Evolutionary conservation across 92 coral and sea anemone species (phyloP).

Genomic region (Pocillopora grandis): DNA sequence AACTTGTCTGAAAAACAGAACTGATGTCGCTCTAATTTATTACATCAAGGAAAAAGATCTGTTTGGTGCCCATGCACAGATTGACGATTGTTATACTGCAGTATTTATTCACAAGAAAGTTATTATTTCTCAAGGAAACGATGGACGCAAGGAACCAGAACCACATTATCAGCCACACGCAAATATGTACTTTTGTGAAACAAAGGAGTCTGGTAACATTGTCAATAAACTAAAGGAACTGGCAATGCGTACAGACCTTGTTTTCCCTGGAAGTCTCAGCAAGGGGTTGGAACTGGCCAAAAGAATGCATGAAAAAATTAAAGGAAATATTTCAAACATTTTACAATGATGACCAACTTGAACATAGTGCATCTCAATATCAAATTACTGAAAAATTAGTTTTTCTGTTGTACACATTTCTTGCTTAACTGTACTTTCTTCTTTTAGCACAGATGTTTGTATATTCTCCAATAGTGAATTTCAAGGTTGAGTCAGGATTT

Average conservation of each 20-base stretch:
- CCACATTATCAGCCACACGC: slow-evolving; percentile 55
- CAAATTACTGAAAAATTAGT: background rate
- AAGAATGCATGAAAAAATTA: background rate
- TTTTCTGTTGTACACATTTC: no score
- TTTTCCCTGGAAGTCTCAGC: slow-evolving; percentile 15
- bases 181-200: slow-evolving; percentile 57
- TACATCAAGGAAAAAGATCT: slow-evolving; percentile 85
- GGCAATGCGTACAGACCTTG: background rate
- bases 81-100: slow-evolving; percentile 82
- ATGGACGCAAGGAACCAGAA: slow-evolving; percentile 34
- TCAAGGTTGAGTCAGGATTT: no score
- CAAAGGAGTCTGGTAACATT: background rate
- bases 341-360: background rate
- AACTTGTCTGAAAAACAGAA: slow-evolving; percentile 61
- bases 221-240: background rate
- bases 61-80: slow-evolving; percentile 60
- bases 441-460: no score
- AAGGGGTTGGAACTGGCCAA: slow-evolving; percentile 24
- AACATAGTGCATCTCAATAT: background rate
- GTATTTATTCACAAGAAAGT: slow-evolving; percentile 88
- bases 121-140: slow-evolving; percentile 37
- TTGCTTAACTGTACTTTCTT: no score
- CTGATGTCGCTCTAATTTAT: slow-evolving; percentile 75
- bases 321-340: slow-evolving; percentile 11
- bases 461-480: no score